Evolutionary conservation across 2,888 invertebrate genomes (phyloP).

Genomic region (Ichneumon xanthorius): DNA sequence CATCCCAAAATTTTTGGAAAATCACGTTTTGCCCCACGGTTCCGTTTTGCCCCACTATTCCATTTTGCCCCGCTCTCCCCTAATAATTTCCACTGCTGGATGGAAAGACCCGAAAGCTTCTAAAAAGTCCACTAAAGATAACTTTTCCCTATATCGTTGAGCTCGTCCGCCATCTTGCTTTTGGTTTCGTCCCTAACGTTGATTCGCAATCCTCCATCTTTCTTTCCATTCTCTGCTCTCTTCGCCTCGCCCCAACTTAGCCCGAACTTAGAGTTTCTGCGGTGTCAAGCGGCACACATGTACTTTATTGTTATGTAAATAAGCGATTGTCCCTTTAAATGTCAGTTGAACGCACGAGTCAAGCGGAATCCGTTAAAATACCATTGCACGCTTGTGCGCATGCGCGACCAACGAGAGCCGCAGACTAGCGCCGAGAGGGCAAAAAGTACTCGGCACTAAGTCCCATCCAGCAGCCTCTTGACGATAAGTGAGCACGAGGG

Average conservation of each 20-base stretch:
- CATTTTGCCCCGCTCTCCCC: no score
- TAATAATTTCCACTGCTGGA: no score
- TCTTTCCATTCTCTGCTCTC: no score
- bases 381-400: not conserved
- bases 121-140: not conserved
- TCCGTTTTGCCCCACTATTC: no score
- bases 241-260: not conserved
- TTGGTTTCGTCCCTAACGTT: not conserved
- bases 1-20: no score
- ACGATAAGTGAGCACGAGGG: not conserved
- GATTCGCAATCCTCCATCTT: no score
- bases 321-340: not conserved
- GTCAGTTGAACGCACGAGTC: not conserved
- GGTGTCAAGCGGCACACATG: not conserved
- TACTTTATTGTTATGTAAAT: not conserved
- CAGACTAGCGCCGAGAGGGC: not conserved
- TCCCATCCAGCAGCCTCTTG: no score
- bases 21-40: no score
- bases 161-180: not conserved
- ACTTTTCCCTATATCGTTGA: not conserved
- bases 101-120: no score
- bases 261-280: not conserved
- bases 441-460: not conserved
- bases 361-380: not conserved
- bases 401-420: slow-evolving; percentile 9